Conservation (phyloP, 2,113 vertebrate species). For the Rhabdomys dilectus region DNA sequence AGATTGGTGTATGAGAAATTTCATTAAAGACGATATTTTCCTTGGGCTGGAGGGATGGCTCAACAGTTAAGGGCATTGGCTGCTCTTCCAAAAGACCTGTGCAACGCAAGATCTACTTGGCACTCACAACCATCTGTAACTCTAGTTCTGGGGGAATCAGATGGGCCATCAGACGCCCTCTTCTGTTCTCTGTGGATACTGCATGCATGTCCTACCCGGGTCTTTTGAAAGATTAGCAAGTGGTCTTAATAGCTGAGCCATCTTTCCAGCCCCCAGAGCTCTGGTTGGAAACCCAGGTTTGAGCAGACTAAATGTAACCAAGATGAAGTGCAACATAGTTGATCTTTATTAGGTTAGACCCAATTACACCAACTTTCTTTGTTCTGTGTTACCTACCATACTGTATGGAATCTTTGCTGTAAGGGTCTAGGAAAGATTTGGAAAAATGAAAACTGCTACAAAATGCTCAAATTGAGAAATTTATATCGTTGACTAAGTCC, state of each 20-base stretch:
- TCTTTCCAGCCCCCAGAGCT: not conserved
- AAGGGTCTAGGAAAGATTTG: conserved; percentile 34
- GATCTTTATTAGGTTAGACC: not conserved
- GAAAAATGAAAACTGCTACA: conserved; percentile 41
- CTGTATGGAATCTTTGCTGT: not conserved
- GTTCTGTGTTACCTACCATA: conserved; percentile 1
- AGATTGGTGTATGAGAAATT: not conserved
- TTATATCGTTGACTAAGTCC: not conserved
- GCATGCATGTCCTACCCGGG: not conserved
- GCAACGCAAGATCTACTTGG: not conserved
- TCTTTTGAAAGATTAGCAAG: not conserved
- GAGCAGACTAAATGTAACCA: conserved; percentile 16
- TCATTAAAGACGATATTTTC: conserved; percentile 24
- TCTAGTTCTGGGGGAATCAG: not conserved
- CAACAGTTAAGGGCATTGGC: not conserved
- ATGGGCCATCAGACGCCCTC: not conserved
- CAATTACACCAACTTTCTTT: conserved; percentile 28
- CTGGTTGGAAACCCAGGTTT: conserved; percentile 42
- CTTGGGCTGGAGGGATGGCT: not conserved
- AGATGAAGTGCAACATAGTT: not conserved
- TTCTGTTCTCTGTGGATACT: not conserved
- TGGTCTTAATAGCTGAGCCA: not conserved
- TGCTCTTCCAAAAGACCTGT: not conserved
- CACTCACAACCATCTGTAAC: not conserved
- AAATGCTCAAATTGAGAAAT: conserved; percentile 15